A percentile compares a stretch with the other conserved stretches of the same genome.
These are phyloP conservation scores for Dromas ardeola DNA, from an alignment of 2,113 vertebrate species.

Conservation along the genomic window DNA sequence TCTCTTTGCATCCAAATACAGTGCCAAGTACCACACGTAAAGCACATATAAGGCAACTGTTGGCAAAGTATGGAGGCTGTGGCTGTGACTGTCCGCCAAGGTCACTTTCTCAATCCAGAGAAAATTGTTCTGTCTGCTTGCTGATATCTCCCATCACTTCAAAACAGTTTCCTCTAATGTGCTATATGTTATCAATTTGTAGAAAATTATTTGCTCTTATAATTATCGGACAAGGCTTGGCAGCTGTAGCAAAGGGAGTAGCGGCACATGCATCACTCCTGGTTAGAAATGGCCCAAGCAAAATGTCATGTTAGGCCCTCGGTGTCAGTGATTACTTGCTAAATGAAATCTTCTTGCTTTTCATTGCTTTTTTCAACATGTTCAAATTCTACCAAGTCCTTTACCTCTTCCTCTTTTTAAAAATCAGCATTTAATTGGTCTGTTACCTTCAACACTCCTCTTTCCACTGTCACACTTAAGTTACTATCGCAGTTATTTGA, in stretches of 20 bases:
- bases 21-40: no score
- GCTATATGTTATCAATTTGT: background rate
- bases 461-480: background rate
- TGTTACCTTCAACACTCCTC: background rate
- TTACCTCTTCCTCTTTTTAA: background rate
- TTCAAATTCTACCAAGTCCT: background rate
- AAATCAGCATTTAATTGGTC: background rate
- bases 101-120: background rate
- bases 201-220: background rate
- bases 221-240: background rate
- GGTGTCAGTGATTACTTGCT: background rate
- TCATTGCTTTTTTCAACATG: background rate
- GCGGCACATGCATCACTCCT: background rate
- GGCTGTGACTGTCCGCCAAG: background rate
- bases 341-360: background rate
- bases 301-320: background rate
- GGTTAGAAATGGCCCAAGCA: background rate
- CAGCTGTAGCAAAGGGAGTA: background rate
- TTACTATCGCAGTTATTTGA: background rate
- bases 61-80: background rate
- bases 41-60: background rate
- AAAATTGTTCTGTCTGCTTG: background rate
- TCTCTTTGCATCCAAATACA: background rate
- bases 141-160: background rate
- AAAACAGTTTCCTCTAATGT: background rate